Evolutionary conservation across 2,888 invertebrate genomes (phyloP).

Genomic region (Diogma glabrata): DNA sequence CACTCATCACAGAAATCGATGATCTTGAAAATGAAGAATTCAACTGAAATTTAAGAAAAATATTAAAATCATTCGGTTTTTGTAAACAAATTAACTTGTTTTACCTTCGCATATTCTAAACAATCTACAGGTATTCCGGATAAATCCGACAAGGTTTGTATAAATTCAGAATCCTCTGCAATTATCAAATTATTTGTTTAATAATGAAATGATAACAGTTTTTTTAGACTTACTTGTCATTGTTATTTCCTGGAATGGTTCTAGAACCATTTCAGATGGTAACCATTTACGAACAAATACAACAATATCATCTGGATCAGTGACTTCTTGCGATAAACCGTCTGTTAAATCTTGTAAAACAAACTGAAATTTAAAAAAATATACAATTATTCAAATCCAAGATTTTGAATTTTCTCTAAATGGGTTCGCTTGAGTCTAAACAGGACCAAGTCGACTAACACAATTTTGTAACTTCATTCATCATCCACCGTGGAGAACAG

Average conservation of each 20-base stretch:
- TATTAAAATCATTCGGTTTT: too few relatives aligned
- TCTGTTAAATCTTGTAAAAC: slow-evolving; percentile 34
- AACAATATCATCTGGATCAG: slow-evolving; percentile 38
- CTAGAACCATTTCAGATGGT: slow-evolving; percentile 42
- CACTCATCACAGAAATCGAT: slow-evolving; percentile 44
- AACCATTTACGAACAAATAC: slow-evolving; percentile 49
- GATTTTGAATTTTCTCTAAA: too few relatives aligned
- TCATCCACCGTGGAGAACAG: too few relatives aligned
- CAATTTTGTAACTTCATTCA: too few relatives aligned
- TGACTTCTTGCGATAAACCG: slow-evolving; percentile 30
- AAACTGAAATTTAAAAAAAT: slow-evolving; percentile 32
- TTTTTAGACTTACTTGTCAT: slow-evolving; percentile 38
- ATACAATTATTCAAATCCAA: slow-evolving; percentile 29
- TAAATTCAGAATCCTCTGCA: slow-evolving; percentile 39
- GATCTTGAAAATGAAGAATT: slow-evolving; percentile 50
- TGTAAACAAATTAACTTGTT: not conserved
- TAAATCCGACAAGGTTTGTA: slow-evolving; percentile 37
- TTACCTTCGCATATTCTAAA: slow-evolving; percentile 48
- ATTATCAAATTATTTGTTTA: slow-evolving; percentile 10
- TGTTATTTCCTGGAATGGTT: slow-evolving; percentile 45
- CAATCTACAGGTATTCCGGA: slow-evolving; percentile 49
- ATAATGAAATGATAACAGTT: slow-evolving; percentile 1
- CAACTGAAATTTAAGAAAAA: slow-evolving; percentile 22
- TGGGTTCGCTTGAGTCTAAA: too few relatives aligned
- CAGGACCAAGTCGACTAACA: too few relatives aligned